Evolutionary conservation across 1,140 invertebrate genomes (phyloP).

Genomic region (Drosophila grimshawi): DNA sequence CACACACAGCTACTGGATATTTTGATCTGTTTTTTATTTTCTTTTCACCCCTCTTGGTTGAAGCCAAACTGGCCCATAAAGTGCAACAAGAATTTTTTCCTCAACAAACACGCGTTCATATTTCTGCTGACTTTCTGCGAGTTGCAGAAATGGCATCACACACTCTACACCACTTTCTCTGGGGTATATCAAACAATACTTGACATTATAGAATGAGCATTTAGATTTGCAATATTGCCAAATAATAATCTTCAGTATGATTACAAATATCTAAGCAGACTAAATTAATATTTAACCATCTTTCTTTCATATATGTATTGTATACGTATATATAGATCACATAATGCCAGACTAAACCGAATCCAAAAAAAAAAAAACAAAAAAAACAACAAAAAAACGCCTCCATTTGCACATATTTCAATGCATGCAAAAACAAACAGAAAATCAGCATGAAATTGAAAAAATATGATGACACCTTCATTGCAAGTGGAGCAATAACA

Average conservation of each 20-base stretch:
- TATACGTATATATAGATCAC: neutral
- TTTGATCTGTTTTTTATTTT: conserved; percentile 9
- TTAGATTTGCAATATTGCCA: too few relatives aligned
- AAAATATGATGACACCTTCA: conserved; percentile 81
- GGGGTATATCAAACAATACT: neutral
- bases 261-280: too few relatives aligned
- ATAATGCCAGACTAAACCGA: neutral
- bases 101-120: conserved; percentile 60
- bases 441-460: conserved; percentile 73
- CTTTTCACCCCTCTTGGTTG: conserved; percentile 20
- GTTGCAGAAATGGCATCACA: conserved; percentile 14
- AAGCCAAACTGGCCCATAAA: conserved; percentile 60
- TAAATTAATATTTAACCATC: too few relatives aligned
- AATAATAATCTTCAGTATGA: too few relatives aligned
- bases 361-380: neutral
- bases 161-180: conserved; percentile 15
- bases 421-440: conserved; percentile 15
- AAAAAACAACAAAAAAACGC: conserved; percentile 14
- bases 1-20: conserved; percentile 28
- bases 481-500: conserved; percentile 67
- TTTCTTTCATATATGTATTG: neutral
- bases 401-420: conserved; percentile 53
- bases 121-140: conserved; percentile 68
- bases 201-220: too few relatives aligned
- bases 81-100: conserved; percentile 69